Conservation (phyloP, 1,140 invertebrate genomes). For the Rhagoletis zephyria region DNA sequence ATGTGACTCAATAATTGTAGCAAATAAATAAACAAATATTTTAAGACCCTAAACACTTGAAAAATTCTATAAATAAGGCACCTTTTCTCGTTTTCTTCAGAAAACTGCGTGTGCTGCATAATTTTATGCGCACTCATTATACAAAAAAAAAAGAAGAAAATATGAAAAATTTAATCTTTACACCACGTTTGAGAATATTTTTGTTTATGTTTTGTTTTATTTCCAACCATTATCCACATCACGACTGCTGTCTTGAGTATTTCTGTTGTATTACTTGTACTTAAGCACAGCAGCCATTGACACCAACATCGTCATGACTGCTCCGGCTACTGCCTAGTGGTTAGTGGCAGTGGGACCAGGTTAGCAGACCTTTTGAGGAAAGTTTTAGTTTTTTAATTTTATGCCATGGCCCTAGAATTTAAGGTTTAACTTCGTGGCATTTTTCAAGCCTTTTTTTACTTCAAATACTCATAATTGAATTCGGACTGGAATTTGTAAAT, state of each 20-base stretch:
- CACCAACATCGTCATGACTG: background rate
- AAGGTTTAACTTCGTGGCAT: too few relatives aligned
- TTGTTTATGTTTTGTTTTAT: conserved; percentile 26
- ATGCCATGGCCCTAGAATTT: too few relatives aligned
- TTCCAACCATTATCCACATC: background rate
- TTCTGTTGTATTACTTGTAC: background rate
- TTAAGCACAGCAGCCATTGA: conserved; percentile 26
- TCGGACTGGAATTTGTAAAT: too few relatives aligned
- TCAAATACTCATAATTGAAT: too few relatives aligned
- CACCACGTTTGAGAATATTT: background rate
- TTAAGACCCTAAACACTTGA: background rate
- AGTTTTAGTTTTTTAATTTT: too few relatives aligned
- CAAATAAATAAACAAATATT: background rate
- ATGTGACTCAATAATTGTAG: too few relatives aligned
- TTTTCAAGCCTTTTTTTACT: too few relatives aligned
- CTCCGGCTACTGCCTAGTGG: background rate
- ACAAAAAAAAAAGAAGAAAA: too few relatives aligned
- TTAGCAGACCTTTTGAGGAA: too few relatives aligned
- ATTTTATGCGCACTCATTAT: background rate
- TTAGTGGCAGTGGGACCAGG: too few relatives aligned
- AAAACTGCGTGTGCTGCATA: background rate
- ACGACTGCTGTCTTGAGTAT: background rate
- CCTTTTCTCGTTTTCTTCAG: background rate
- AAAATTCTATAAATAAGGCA: too few relatives aligned
- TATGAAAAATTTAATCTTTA: background rate